phyloP scores from a whole-genome alignment of 2,113 vertebrate genomes.

The Picathartes gymnocephalus region DNA sequence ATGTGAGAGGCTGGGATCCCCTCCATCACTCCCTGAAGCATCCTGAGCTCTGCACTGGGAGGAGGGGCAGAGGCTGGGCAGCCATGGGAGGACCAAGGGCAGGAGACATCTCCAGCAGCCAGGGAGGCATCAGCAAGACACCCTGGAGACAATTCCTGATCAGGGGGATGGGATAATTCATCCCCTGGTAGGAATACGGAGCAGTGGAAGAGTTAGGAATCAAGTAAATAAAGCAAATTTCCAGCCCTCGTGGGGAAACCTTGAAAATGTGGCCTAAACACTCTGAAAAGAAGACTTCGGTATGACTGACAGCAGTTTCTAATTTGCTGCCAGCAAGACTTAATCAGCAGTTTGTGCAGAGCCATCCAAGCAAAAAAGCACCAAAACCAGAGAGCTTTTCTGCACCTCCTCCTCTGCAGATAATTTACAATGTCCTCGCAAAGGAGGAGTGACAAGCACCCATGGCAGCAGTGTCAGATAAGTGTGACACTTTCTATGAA shows the following conservation, averaged over 20 bases:
- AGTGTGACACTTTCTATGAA: constrained; percentile 45
- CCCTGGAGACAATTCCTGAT: background rate
- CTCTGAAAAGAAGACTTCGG: background rate
- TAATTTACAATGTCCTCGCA: background rate
- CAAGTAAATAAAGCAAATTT: background rate
- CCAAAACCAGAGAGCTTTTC: constrained; percentile 24
- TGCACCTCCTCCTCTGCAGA: constrained; percentile 13
- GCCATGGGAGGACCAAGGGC: background rate
- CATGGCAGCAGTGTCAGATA: constrained; percentile 45
- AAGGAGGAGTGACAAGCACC: constrained; percentile 3
- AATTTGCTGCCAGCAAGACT: constrained; percentile 23
- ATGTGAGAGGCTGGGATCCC: background rate
- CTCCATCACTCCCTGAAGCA: background rate
- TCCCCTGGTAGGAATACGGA: background rate
- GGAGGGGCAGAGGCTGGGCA: background rate
- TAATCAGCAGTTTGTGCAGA: constrained; percentile 21
- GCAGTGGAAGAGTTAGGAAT: background rate
- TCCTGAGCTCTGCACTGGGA: background rate
- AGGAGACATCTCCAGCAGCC: background rate
- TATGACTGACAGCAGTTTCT: background rate
- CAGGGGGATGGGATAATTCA: background rate
- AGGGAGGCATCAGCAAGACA: background rate
- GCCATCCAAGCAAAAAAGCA: constrained; percentile 18
- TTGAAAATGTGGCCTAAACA: background rate
- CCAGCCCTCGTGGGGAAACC: background rate